Base-by-base conservation (phyloP, 2,888 invertebrate genomes). In the Polyploca ridens region DNA sequence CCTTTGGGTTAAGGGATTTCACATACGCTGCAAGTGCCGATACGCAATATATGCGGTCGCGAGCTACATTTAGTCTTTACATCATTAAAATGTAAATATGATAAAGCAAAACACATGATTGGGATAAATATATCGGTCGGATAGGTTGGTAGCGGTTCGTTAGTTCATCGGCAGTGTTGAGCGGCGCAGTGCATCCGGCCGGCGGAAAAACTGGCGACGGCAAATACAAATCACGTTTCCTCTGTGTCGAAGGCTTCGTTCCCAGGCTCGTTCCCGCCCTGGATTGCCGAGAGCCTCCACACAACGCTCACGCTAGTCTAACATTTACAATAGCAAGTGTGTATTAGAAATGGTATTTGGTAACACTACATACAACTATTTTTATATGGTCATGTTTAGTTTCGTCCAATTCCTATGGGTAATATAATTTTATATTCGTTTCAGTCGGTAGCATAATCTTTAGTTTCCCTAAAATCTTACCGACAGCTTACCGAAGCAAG, bases 211-310 rank as follows among this genome's bases (percentile, higher is more conserved):
- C 87, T 87, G 86, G 82, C 83, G 81, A 83, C 77, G 77, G 84
- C 85, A 90, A 91, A 91, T 86, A 91, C 87, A 90, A 93, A 91
- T 92, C 89, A 84, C 82, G 85, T 80, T 88, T 84, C 83, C 82
- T 79, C 41, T 41, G 41, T 41, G 72, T 71, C 74, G 66, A 70
- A 41, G 61, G 19, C 61, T 61, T 61, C 41, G 54, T 54, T 19
- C 54, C 54, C 16, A 27, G 27, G 54, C 19, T 8, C 44, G 44
- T 46, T 14, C 44, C 44, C 44, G 44, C 44, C n/a, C 41, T 16
- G 54, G 54, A 54, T 54, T 54, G 54, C 19, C 19, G 19, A 19
- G 54, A 54, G 54, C 54, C 19, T 54, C 19, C 54, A 19, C 19
- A 19, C 10, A 7, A 19, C 19, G 19, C 49, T n/a, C 16, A 7